phyloP scores from a whole-genome alignment of 2,888 invertebrate genomes.

The Cyclophora punctaria region DNA sequence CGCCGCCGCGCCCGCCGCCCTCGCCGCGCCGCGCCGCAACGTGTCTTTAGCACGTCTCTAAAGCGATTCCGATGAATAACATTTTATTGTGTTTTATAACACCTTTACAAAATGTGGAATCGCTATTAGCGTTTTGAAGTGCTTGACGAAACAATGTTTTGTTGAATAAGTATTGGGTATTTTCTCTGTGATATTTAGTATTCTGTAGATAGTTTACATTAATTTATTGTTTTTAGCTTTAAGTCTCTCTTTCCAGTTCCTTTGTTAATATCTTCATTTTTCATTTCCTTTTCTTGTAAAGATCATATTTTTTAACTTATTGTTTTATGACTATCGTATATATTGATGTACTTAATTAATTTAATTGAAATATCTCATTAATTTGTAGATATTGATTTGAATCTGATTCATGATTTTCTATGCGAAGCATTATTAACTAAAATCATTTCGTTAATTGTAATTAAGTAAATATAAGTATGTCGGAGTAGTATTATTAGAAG shows the following conservation, averaged over 20 bases:
- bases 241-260: conserved; percentile 56
- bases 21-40: conserved; percentile 21
- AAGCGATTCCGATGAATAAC: conserved; percentile 10
- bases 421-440: conserved; percentile 32
- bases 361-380: conserved; percentile 26
- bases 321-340: conserved; percentile 33
- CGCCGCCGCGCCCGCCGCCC: conserved; percentile 14
- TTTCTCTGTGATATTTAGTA: conserved; percentile 75
- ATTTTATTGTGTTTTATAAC: conserved; percentile 8
- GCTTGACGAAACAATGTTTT: conserved; percentile 63
- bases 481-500: conserved; percentile 54
- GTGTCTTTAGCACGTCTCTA: conserved; percentile 12
- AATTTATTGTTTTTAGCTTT: conserved; percentile 66
- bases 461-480: conserved; percentile 35
- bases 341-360: conserved; percentile 35
- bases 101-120: conserved; percentile 6
- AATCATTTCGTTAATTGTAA: conserved; percentile 25
- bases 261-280: conserved; percentile 29
- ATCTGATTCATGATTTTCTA: conserved; percentile 31
- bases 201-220: conserved; percentile 62
- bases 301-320: conserved; percentile 30
- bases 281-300: conserved; percentile 25
- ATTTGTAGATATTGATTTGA: conserved; percentile 26
- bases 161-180: conserved; percentile 73
- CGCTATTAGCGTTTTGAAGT: conserved; percentile 33